Percentiles rank a stretch among this genome's conserved stretches.
phyloP scores from a whole-genome alignment of 2,888 invertebrate genomes.

The Apantesis nais region DNA sequence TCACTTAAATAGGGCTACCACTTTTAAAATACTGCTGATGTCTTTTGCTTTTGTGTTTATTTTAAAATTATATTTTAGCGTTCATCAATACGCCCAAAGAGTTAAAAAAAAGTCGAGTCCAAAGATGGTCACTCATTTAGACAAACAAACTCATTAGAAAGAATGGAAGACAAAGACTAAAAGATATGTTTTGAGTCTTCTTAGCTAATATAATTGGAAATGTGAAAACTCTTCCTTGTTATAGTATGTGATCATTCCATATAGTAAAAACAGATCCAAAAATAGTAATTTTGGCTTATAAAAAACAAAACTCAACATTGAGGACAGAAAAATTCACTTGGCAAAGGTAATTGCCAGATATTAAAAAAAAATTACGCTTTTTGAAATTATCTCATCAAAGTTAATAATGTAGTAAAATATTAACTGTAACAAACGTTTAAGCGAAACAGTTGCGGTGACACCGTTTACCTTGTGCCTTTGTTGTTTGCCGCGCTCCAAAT shows the following conservation, averaged over 20 bases:
- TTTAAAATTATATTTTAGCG: too few relatives aligned
- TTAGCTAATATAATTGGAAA: neutral
- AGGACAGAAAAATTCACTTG: neutral
- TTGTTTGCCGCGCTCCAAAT: slow-evolving; percentile 38
- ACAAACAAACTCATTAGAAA: too few relatives aligned
- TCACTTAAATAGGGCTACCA: slow-evolving; percentile 67
- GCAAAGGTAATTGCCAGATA: neutral
- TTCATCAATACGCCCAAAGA: too few relatives aligned
- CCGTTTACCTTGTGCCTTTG: slow-evolving; percentile 37
- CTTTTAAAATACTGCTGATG: slow-evolving; percentile 18
- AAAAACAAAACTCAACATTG: neutral
- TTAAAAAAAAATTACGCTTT: neutral
- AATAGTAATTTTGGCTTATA: neutral
- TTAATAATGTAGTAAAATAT: slow-evolving; percentile 19
- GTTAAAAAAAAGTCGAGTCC: too few relatives aligned
- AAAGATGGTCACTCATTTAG: too few relatives aligned
- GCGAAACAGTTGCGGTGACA: slow-evolving; percentile 18
- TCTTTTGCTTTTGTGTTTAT: too few relatives aligned
- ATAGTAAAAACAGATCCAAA: neutral
- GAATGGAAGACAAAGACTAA: too few relatives aligned
- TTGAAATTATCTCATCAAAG: slow-evolving; percentile 10
- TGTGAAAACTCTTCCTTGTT: neutral
- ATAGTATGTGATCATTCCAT: neutral
- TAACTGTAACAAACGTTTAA: slow-evolving; percentile 23
- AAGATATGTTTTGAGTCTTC: too few relatives aligned